Evolutionary conservation across 2,888 invertebrate species (phyloP), one percentile per base, ranked within the genome.

Genomic region (Ichneumoninae sp.): DNA sequence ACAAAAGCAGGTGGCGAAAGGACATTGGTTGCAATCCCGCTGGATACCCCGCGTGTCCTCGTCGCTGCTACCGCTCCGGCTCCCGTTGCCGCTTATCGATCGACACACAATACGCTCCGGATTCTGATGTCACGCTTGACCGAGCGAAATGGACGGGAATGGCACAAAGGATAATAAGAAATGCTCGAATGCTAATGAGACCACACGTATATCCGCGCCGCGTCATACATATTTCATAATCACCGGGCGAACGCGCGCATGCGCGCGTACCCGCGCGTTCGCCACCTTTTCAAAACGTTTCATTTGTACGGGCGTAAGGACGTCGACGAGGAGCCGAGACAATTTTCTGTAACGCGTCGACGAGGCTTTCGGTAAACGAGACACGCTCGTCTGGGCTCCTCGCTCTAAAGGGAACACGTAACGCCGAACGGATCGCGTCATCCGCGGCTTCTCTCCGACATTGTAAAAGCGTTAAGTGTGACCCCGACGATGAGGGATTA

Each of bases 1-100:
- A 79, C 79, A 76, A 80, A 82, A 82, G 84, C 84, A 84, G 84
- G 84, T 82, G 84, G 84, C 82, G 79, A 84, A 84, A 84, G 79
- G 82, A 82, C 82, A 84, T 83, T 47, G 72, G 60, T 74, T 68
- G 68, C 62, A 36, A 79, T 19, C 36, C 10, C 30, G 57, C 1
- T 16, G 33, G 62, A 33, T 62, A 62, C 4, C 26, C 16, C 33
- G 57, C 33, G 60, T 68, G 50, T 76, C 66, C 75, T 70, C 47
- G 80, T 50, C 10, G 47, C 74, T 74, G 62, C 69, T 57, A 54
- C 54, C 66, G 77, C 60, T 72, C n/a, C 47, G 26, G 68, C 47
- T 68, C 8, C 22, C 8, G 40, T 19, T 36, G 16, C 40, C 26
- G 66, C 76, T 82, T 82, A 82, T 85, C 84, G 79, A 84, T 79